Conservation (phyloP, 37 sponge, comb jelly and placozoan species). For the Oopsacas minuta region DNA sequence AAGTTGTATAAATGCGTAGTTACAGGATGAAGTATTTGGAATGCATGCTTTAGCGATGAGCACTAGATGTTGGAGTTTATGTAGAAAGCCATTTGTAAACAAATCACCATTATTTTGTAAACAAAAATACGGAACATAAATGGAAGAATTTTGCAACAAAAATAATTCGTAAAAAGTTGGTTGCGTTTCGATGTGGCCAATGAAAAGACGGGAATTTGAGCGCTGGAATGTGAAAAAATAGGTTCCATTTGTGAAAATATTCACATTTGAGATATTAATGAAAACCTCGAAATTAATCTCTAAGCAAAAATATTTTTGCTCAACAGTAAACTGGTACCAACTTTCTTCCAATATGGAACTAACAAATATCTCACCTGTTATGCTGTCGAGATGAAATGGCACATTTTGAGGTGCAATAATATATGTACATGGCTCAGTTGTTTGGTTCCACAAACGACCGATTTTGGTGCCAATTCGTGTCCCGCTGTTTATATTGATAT, state of each 20-base stretch:
- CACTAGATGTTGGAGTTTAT: background rate
- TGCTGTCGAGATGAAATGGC: conserved; percentile 5
- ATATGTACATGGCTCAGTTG: background rate
- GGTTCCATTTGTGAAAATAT: background rate
- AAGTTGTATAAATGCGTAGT: background rate
- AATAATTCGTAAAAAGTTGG: background rate
- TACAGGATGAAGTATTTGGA: background rate
- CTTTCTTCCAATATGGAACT: background rate
- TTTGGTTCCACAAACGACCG: background rate
- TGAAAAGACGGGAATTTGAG: background rate
- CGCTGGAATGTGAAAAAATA: background rate
- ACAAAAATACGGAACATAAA: background rate
- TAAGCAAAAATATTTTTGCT: background rate
- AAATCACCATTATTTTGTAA: background rate
- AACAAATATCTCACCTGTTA: background rate
- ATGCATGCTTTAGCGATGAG: background rate
- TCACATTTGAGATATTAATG: background rate
- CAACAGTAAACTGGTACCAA: background rate
- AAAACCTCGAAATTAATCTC: background rate
- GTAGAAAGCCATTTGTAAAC: background rate
- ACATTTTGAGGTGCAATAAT: background rate
- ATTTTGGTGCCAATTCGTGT: conserved; percentile 7
- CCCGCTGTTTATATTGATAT: background rate
- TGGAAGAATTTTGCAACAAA: background rate
- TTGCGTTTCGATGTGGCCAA: background rate